Conservation (phyloP, 2,797 vertebrate species). For the Garrulus glandarius region DNA sequence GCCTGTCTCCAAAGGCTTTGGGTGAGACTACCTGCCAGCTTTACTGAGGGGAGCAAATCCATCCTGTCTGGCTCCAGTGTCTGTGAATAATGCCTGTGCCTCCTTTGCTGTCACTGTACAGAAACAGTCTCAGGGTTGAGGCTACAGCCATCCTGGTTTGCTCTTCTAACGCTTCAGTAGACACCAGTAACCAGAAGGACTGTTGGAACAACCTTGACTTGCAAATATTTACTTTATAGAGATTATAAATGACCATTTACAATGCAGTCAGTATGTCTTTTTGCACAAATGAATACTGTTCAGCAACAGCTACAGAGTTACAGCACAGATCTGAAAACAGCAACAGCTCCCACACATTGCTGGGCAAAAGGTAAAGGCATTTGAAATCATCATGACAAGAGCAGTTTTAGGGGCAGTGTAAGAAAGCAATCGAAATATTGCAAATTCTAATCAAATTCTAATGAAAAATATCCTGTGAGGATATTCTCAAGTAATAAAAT, state of each 20-base stretch:
- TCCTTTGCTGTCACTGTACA: background rate
- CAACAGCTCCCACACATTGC: accelerated
- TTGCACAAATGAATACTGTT: background rate
- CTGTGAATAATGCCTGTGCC: background rate
- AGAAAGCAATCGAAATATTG: background rate
- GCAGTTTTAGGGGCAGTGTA: background rate
- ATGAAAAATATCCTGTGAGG: background rate
- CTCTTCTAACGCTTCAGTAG: background rate
- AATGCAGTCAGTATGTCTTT: background rate
- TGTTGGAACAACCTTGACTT: background rate
- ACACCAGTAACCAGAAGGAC: background rate
- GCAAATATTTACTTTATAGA: background rate
- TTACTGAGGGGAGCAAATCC: background rate
- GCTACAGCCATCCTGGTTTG: background rate
- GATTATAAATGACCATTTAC: background rate
- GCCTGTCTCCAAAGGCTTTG: background rate
- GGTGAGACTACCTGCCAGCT: background rate
- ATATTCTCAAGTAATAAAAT: background rate
- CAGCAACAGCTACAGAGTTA: background rate
- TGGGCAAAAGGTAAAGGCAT: background rate
- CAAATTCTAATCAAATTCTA: background rate
- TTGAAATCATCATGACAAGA: background rate
- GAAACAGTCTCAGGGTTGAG: background rate
- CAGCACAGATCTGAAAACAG: background rate
- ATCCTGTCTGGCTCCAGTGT: background rate